Evolutionary conservation across 2,113 vertebrate species (phyloP), one percentile per base, ranked within the genome.

Genomic region (Hyaena hyaena): DNA sequence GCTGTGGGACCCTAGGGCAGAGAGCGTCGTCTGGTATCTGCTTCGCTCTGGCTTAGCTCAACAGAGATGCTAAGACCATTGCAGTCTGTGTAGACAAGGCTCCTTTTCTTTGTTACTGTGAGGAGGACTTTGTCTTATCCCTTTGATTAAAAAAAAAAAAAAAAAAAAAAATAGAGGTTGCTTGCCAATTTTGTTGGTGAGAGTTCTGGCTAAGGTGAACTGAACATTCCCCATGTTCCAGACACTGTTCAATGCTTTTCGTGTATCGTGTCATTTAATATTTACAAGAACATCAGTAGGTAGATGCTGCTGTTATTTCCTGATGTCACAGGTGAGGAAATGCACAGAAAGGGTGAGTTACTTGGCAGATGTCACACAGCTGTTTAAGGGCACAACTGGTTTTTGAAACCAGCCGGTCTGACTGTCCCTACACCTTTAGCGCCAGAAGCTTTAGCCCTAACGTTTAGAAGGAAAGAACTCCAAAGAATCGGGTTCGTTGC

Each of bases 231-330:
- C 31, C 7, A 4, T 10, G 4, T 19, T 31, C 10, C 43, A 26
- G n/a, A n/a, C n/a, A 24, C 16, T 50, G 23, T 21, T 28, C 24
- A 31, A 16, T 16, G 1, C 65, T 19, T 5, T 33, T n/a, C 7
- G 0, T 21, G 10, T n/a, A 11, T 19, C 7, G 1, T 17, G 86
- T 21, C 48, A 2, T 28, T 31, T 21, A 31, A 1, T 28, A 50
- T 24, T 33, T 48, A 16, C 43, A 14, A 17, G 21, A 26, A 21
- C 24, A 7, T 55, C 35, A 7, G 12, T 24, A 39, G 28, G 50
- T 43, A n/a, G 39, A 66, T 15, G 9, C 3, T 26, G 50, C 21
- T 63, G 10, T 26, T 28, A 31, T 14, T 55, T 9, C 45, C 24
- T 53, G 7, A 31, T 10, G 17, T 33, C 35, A 33, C 65, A 45